These are phyloP conservation scores for Dicranocentrus wangi DNA, from an alignment of 2,888 invertebrate genomes.

Conservation along the genomic window DNA sequence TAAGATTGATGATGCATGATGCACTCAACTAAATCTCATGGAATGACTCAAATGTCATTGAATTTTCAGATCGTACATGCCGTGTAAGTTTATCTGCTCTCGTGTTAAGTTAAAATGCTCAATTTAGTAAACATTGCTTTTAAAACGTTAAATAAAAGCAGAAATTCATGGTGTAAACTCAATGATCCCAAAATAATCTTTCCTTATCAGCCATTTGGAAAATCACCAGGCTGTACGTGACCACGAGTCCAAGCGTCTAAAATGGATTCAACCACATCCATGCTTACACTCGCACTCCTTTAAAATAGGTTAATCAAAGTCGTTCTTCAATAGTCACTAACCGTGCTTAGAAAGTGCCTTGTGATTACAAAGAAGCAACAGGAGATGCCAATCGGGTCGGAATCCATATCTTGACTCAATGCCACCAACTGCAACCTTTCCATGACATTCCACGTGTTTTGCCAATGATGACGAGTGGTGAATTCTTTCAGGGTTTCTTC, in stretches of 20 bases:
- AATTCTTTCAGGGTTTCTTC: neutral
- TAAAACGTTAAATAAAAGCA: no score
- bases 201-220: slow-evolving; percentile 17
- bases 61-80: no score
- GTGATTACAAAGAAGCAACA: slow-evolving; percentile 27
- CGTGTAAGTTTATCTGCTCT: no score
- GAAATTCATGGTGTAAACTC: no score
- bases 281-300: no score
- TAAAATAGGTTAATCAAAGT: neutral
- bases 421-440: slow-evolving; percentile 23
- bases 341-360: slow-evolving; percentile 13
- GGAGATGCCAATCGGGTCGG: slow-evolving; percentile 23
- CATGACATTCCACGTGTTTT: neutral
- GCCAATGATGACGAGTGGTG: slow-evolving; percentile 2
- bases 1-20: no score
- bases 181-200: no score
- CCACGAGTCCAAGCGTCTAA: slow-evolving; percentile 11
- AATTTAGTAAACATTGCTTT: no score
- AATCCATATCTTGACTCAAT: slow-evolving; percentile 16
- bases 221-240: slow-evolving; percentile 28
- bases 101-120: no score
- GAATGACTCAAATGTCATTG: no score
- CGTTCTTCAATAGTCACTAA: slow-evolving; percentile 8
- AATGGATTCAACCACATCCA: neutral
- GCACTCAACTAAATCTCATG: no score